phyloP scores from a whole-genome alignment of 1,140 invertebrate genomes.

The Anoplolepis gracilipes region DNA sequence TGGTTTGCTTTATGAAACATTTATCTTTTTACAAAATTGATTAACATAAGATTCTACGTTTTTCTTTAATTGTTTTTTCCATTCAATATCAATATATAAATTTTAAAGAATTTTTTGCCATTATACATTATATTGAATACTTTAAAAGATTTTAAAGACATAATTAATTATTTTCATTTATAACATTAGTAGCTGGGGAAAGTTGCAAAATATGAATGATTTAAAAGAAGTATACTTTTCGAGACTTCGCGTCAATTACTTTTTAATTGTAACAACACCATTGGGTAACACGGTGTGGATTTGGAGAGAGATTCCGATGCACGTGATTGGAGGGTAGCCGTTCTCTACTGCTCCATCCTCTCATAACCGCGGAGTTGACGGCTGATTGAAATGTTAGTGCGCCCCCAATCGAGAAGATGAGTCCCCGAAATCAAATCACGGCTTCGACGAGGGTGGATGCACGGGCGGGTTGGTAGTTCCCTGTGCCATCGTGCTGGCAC shows the following conservation, averaged over 20 bases:
- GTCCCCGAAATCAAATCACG: constrained; percentile 80
- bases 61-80: neutral
- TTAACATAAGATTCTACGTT: neutral
- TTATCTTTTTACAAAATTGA: neutral
- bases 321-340: constrained; percentile 42
- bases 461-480: neutral
- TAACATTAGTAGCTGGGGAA: neutral
- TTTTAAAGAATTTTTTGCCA: neutral
- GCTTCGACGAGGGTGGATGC: constrained; percentile 68
- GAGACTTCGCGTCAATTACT: neutral
- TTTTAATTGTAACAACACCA: neutral
- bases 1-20: neutral
- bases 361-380: constrained; percentile 69
- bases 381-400: constrained; percentile 84
- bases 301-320: constrained; percentile 39
- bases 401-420: constrained; percentile 81
- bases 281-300: neutral
- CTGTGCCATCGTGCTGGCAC: neutral
- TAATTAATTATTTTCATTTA: neutral
- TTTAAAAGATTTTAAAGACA: neutral
- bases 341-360: constrained; percentile 55
- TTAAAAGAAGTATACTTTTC: neutral
- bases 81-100: neutral
- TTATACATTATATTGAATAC: neutral
- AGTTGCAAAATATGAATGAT: no score